phyloP scores from a whole-genome alignment of 2,113 vertebrate species.

The Fregetta grallaria region DNA sequence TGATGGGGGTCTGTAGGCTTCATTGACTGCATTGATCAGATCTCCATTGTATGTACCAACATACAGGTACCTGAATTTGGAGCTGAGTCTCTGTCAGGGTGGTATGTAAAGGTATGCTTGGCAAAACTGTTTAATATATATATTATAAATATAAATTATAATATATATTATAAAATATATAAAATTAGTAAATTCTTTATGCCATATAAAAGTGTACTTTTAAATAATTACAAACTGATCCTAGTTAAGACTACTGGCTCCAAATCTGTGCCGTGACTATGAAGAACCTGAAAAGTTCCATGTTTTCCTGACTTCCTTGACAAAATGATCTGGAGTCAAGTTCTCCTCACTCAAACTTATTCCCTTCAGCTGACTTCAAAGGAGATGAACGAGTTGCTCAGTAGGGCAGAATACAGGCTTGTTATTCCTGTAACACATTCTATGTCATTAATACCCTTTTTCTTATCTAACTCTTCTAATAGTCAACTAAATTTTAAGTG shows the following conservation, averaged over 20 bases:
- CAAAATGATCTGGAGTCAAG: background rate
- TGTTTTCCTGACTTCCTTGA: background rate
- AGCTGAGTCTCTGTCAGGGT: background rate
- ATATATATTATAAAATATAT: no score
- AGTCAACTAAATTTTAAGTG: background rate
- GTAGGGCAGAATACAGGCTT: background rate
- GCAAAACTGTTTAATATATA: background rate
- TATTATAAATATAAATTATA: no score
- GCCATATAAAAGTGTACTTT: background rate
- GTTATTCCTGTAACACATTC: background rate
- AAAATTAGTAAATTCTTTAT: background rate
- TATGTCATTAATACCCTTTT: background rate
- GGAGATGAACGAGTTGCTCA: background rate
- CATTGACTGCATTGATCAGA: background rate
- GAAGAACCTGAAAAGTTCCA: background rate
- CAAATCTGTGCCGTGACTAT: background rate
- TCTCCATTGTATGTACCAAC: background rate
- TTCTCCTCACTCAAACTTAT: background rate
- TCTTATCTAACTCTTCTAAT: slow-evolving; percentile 5
- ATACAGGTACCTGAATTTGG: background rate
- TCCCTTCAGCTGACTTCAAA: slow-evolving; percentile 33
- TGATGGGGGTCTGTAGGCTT: background rate
- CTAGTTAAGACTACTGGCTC: background rate
- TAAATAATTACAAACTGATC: background rate
- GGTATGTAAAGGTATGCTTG: background rate